Conservation (phyloP, 2,888 invertebrate genomes). For the Azorinus chamasolen region DNA sequence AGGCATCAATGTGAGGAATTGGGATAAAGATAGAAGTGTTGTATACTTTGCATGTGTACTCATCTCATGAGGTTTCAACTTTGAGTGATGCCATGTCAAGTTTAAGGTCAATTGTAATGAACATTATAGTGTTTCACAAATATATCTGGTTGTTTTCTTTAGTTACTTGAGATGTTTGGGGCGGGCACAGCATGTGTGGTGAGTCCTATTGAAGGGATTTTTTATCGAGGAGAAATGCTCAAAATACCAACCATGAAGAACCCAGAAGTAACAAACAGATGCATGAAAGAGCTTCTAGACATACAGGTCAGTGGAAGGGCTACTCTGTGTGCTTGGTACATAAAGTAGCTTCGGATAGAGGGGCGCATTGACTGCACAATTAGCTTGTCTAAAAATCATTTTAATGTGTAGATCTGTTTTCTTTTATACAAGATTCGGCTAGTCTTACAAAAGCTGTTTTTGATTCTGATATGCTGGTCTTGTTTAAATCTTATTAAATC, state of each 20-base stretch:
- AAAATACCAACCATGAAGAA: constrained; percentile 88
- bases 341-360: neutral
- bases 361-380: neutral
- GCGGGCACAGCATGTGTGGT: constrained; percentile 99
- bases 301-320: constrained; percentile 90
- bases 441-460: too few relatives aligned
- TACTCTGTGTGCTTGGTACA: too few relatives aligned
- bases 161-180: constrained; percentile 98
- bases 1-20: too few relatives aligned
- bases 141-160: too few relatives aligned
- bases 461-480: too few relatives aligned
- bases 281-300: constrained; percentile 90
- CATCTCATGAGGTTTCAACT: too few relatives aligned
- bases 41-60: too few relatives aligned
- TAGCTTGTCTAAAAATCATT: constrained; percentile 1
- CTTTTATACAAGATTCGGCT: neutral
- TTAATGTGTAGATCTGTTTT: neutral
- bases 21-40: too few relatives aligned
- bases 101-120: too few relatives aligned
- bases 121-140: too few relatives aligned
- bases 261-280: constrained; percentile 52
- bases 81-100: too few relatives aligned
- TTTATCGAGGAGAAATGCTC: constrained; percentile 89
- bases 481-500: too few relatives aligned
- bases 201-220: constrained; percentile 95